Evolutionary conservation across 2,888 invertebrate species (phyloP).

Genomic region (Hoplodrina blanda): DNA sequence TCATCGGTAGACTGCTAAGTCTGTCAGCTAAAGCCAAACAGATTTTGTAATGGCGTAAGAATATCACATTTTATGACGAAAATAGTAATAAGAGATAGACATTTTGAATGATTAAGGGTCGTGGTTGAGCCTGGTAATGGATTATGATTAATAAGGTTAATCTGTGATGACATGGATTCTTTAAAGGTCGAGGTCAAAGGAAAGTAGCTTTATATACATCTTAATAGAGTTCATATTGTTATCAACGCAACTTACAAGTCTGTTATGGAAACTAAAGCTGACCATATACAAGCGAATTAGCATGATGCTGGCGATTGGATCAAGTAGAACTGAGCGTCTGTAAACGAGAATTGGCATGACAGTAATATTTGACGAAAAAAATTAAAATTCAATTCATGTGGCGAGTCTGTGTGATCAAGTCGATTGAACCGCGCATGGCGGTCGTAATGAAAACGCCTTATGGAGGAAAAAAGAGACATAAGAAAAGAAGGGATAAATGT

Average conservation of each 20-base stretch:
- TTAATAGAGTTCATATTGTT: not conserved
- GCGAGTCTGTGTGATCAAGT: too few species aligned
- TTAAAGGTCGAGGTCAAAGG: not conserved
- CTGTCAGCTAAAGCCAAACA: slow-evolving; percentile 1
- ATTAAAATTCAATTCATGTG: too few species aligned
- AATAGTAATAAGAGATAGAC: slow-evolving; percentile 1
- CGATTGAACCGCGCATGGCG: too few species aligned
- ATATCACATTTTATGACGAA: not conserved
- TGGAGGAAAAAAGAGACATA: too few species aligned
- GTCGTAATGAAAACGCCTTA: not conserved
- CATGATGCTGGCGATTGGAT: too few species aligned
- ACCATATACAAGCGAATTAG: too few species aligned
- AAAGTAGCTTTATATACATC: not conserved
- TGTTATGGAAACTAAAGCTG: not conserved
- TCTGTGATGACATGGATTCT: not conserved
- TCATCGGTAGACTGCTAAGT: not conserved
- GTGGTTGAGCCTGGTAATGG: not conserved
- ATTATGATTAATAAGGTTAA: not conserved
- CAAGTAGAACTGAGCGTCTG: too few species aligned
- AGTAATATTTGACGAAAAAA: too few species aligned
- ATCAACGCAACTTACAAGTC: not conserved
- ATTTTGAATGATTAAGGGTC: not conserved
- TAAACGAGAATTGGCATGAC: too few species aligned
- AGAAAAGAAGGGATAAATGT: slow-evolving; percentile 6
- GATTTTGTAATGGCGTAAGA: slow-evolving; percentile 1